These are phyloP conservation scores for Petrosia ficiformis DNA, from an alignment of 37 sponge, comb jelly and placozoan genomes.

Conservation along the genomic window DNA sequence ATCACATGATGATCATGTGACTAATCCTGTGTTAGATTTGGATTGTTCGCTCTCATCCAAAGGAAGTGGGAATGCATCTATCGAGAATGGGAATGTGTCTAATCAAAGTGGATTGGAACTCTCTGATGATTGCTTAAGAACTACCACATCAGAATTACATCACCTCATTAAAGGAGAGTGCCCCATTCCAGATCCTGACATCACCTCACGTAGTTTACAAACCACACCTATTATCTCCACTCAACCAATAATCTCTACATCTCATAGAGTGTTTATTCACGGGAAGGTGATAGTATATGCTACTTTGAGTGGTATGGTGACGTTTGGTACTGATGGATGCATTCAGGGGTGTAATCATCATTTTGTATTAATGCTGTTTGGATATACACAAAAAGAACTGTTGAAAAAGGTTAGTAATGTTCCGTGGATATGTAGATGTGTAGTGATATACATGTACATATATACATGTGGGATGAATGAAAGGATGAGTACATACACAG, in stretches of 20 bases:
- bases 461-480: background rate
- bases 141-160: no score
- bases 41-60: no score
- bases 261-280: background rate
- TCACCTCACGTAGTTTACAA: background rate
- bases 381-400: constrained; percentile 73
- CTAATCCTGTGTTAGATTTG: no score
- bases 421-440: background rate
- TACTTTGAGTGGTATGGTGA: constrained; percentile 79
- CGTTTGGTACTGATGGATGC: constrained; percentile 70
- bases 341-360: constrained; percentile 88
- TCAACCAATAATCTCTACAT: no score
- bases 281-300: constrained; percentile 65
- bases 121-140: no score
- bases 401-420: constrained; percentile 37
- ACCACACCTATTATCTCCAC: no score
- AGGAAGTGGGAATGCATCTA: no score
- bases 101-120: no score
- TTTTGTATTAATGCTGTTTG: constrained; percentile 78
- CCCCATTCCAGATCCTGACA: background rate
- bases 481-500: background rate
- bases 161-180: constrained; percentile 9
- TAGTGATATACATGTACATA: no score
- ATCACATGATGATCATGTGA: no score
- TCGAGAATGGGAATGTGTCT: no score